phyloP scores from a whole-genome alignment of 2,888 invertebrate genomes.

The Eucriotettix oculatus region DNA sequence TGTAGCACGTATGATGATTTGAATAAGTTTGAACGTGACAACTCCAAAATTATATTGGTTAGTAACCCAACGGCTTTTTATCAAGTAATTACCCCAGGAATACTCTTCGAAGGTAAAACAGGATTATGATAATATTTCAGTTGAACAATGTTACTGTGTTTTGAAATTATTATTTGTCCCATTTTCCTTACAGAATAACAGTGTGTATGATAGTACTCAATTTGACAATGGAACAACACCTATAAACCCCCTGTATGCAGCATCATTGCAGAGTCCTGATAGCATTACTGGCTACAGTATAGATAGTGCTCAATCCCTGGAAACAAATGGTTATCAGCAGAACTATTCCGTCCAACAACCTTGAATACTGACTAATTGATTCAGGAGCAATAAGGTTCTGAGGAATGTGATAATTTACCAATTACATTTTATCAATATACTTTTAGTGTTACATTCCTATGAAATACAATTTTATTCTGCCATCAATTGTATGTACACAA shows the following conservation, averaged over 20 bases:
- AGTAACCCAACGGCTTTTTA: too few species aligned
- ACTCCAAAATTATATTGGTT: too few species aligned
- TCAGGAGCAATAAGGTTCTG: too few species aligned
- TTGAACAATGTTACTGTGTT: not conserved
- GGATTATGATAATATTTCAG: not conserved
- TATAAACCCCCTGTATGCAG: slow-evolving; percentile 48
- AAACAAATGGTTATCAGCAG: slow-evolving; percentile 4
- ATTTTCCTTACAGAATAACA: slow-evolving; percentile 40
- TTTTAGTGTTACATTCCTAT: too few species aligned
- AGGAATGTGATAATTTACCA: too few species aligned
- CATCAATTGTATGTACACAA: too few species aligned
- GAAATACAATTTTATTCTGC: too few species aligned
- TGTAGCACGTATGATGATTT: too few species aligned
- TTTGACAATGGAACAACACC: slow-evolving; percentile 48
- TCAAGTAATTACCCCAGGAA: too few species aligned
- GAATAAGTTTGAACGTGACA: too few species aligned
- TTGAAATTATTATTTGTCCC: not conserved
- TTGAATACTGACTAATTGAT: not conserved
- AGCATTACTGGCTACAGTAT: slow-evolving; percentile 44
- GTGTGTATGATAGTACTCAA: slow-evolving; percentile 54
- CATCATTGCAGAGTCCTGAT: slow-evolving; percentile 54
- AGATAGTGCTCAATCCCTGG: slow-evolving; percentile 16
- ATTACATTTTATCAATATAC: too few species aligned
- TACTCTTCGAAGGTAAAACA: too few species aligned
- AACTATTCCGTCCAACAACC: slow-evolving; percentile 1